Base-by-base conservation (phyloP, 2,888 invertebrate species). In the Oasisia sp. region DNA sequence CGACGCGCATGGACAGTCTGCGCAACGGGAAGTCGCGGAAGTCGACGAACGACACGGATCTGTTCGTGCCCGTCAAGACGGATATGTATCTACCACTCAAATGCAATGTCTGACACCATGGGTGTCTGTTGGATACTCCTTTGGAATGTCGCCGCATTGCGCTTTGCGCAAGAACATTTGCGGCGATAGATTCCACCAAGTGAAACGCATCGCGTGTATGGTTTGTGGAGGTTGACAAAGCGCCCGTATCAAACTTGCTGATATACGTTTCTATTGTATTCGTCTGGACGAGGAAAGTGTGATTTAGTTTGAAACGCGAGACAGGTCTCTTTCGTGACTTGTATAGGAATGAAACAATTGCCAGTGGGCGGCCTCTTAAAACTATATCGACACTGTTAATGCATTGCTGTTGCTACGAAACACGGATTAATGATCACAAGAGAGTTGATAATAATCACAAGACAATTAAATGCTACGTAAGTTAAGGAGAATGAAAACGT, bases 1-100 rank as follows among this genome's bases (percentile, higher is more conserved):
- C 74, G 27, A 74, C 74, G 74, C 74, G 74, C 74, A 74, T 74
- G 74, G 74, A 74, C 74, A 74, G 74, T 74, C 74, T 74, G 27
- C 74, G 74, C 27, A 74, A 74, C 74, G 74, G 74, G 5, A 74
- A 74, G 27, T 74, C 74, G 27, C 74, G 74, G 0, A 74, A 74
- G 27, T 74, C 74, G 19, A 74, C 19, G 19, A 74, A 74, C 74
- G 74, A 74, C 2, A n/a, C 74, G 5, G 74, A 74, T 27, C 27
- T 74, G 74, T 27, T 74, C 27, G 74, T 50, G 12, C 50, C 50
- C 14, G 50, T 74, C 74, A 74, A 74, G 74, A 74, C 74, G 19
- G 74, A 74, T 27, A 74, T 74, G 74, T 74, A 74, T 19, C n/a
- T 74, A 74, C 74, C 74, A 74, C 74, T 74, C 74, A 74, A 74